Base-by-base conservation (phyloP, 2,113 vertebrate species). In the Mola mola region DNA sequence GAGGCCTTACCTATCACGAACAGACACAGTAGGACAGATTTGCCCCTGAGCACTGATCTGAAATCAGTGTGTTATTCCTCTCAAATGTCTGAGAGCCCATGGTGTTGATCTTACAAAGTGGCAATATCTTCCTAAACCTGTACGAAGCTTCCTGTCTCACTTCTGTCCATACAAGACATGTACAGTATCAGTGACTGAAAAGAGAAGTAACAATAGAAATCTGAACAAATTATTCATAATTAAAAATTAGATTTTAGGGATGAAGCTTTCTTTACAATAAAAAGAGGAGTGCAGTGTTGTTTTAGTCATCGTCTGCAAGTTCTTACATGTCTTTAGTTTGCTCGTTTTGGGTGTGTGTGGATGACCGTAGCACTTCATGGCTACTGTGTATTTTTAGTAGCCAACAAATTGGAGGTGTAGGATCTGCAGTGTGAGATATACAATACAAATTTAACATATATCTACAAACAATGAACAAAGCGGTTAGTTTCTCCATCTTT, bases 1-100 rank as follows among this genome's bases (percentile, higher is more conserved):
- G 88, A 91, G 89, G 90, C 90, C 90, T 92, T 92, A 93, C 80
- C 81, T 75, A 84, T 82, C 81, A 34, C 71, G 53, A 78, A 76
- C 81, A 83, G 63, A 58, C 78, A 82, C 25, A 66, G 61, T 67
- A 69, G 64, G 77, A 81, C 63, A 71, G 59, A 65, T 66, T 72
- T 29, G 59, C 37, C 70, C 57, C 42, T 46, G 26, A 52, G 47
- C 56, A 25, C 61, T 67, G 76, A 73, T 87, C 60, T 68, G 17
- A 79, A 75, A 80, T 81, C 62, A 74, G 64, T 77, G 61, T 66
- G 56, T 69, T 61, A 19, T 65, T 51, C 73, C 63, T 52, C 48
- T 38, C 28, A 26, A 59, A 56, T 33, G 50, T 75, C 42, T 33
- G 60, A 59, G 64, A 21, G 60, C n/a, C 40, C 64, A 25, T 19